These are phyloP conservation scores for Thalassaphorura encarpata DNA, from an alignment of 1,140 invertebrate genomes.

Conservation along the genomic window DNA sequence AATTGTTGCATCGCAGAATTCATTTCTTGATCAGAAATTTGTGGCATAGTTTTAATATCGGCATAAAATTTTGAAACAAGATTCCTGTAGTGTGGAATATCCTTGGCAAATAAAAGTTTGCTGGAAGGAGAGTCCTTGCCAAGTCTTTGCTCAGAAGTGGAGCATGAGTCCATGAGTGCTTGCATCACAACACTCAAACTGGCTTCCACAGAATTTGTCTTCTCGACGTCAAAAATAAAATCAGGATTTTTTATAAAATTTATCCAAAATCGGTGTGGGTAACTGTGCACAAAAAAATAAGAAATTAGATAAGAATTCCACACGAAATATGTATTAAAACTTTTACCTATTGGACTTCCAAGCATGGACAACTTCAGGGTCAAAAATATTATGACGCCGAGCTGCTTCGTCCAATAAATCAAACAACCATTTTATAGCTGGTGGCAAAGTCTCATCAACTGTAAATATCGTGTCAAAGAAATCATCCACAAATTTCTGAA, in stretches of 20 bases:
- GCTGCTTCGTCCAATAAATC: constrained; percentile 88
- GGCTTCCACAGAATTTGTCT: constrained; percentile 81
- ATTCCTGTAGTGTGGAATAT: constrained; percentile 77
- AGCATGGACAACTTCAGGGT: constrained; percentile 83
- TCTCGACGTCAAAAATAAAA: constrained; percentile 93
- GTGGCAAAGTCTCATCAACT: constrained; percentile 77
- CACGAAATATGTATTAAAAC: neutral
- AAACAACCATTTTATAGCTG: constrained; percentile 90
- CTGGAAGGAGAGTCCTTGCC: constrained; percentile 92
- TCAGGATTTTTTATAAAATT: constrained; percentile 96
- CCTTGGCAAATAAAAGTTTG: constrained; percentile 88
- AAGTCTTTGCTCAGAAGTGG: constrained; percentile 72
- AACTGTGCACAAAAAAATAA: constrained; percentile 44
- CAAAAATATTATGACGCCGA: constrained; percentile 65
- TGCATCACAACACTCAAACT: constrained; percentile 90
- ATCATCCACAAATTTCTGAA: constrained; percentile 94
- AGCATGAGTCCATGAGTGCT: constrained; percentile 92
- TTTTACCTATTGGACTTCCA: constrained; percentile 83
- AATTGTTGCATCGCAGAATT: constrained; percentile 83
- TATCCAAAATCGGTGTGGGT: constrained; percentile 90
- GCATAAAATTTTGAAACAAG: constrained; percentile 80
- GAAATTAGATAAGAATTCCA: constrained; percentile 3
- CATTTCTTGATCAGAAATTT: constrained; percentile 85
- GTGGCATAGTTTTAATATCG: constrained; percentile 69
- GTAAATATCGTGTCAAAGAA: constrained; percentile 82